Conservation (phyloP, 2,113 vertebrate genomes). For the Psilopsiagon aymara region DNA sequence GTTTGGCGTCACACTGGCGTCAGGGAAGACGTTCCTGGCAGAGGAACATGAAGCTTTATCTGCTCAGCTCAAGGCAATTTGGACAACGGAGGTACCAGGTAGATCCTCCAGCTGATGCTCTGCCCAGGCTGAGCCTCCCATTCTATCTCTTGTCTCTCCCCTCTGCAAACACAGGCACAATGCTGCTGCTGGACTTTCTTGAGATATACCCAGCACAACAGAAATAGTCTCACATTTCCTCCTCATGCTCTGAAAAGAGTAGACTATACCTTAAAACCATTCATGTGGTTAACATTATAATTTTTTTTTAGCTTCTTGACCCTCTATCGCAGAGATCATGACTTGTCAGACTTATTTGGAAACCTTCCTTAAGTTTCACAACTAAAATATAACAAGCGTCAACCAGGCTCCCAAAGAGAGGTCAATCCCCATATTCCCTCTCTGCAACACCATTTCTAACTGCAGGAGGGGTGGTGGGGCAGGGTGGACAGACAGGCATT, state of each 20-base stretch:
- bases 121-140: background rate
- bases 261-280: background rate
- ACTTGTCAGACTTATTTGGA: background rate
- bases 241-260: background rate
- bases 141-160: background rate
- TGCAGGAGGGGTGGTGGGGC: background rate
- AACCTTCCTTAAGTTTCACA: background rate
- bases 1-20: background rate
- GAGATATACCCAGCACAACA: background rate
- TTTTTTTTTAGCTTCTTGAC: background rate
- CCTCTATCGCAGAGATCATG: background rate
- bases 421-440: accelerated
- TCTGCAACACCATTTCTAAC: background rate
- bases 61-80: background rate
- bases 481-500: background rate
- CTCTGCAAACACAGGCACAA: background rate
- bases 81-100: background rate
- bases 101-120: background rate
- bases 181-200: background rate
- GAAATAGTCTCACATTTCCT: background rate
- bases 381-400: background rate
- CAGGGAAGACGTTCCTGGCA: background rate
- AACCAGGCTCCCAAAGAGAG: background rate
- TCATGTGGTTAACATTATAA: background rate
- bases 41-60: background rate